Evolutionary conservation across 2,888 invertebrate species (phyloP), one percentile per base, ranked within the genome.

Genomic region (Ormyrus labotus): DNA sequence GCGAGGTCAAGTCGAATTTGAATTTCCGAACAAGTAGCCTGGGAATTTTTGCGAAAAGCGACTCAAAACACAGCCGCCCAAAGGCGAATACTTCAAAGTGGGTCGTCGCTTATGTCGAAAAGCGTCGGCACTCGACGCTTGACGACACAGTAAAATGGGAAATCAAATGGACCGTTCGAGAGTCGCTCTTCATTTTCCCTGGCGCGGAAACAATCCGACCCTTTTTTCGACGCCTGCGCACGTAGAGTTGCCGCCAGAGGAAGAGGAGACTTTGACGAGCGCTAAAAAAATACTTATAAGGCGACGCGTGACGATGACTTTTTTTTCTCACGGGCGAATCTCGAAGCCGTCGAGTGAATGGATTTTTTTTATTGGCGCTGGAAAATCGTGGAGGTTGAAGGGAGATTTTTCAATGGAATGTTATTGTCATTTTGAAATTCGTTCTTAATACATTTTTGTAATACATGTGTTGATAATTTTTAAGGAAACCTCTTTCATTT

Each of bases 141-240:
- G 67, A 75, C 67, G 67, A 75, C 67, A 68, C 60, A 45, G 67
- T 68, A 60, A 75, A 75, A 75, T 68, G 60, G 75, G 19, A 68
- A 75, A 75, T 75, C 68, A 67, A 75, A 68, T 75, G 75, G 75
- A 50, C 60, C 67, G 51, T 75, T 68, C 72, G 58, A n/a, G 13
- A 0, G 34, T 7, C 57, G 57, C 69, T 7, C 34, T 67, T 72
- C 72, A 72, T 72, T 72, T 63, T 72, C 60, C 67, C 45, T n/a
- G 34, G 13, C 71, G n/a, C 63, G 48, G 71, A 51, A 71, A 71
- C 71, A 71, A 71, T 51, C 72, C 53, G 63, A 34, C 2, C 34
- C 34, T 34, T 34, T 3, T 34, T 34, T 34, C 34, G 34, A 34
- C 34, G 34, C 34, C 34, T 34, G 34, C 34, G 34, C 34, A 34